These are phyloP conservation scores for Aramus guarauna DNA, from an alignment of 2,113 vertebrate genomes.

Conservation along the genomic window DNA sequence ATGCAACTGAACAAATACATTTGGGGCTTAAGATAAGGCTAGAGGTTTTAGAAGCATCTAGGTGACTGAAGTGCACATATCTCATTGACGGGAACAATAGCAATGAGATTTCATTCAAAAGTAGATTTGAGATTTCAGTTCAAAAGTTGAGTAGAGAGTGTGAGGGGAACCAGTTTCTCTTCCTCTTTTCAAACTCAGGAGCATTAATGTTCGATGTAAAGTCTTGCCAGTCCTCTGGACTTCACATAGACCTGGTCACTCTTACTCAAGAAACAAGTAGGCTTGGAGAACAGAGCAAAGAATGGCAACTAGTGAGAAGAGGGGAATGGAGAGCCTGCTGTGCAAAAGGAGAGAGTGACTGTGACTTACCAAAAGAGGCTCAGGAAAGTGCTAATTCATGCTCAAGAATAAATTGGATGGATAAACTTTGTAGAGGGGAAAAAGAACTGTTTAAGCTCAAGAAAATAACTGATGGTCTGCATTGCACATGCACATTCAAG, in stretches of 20 bases:
- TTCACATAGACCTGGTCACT: not conserved
- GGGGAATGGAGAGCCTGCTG: not conserved
- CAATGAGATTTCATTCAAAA: not conserved
- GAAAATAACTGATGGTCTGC: not conserved
- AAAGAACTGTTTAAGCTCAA: not conserved
- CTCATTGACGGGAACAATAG: not conserved
- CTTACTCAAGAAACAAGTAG: not conserved
- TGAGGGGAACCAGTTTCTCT: not conserved
- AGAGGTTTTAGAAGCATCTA: not conserved
- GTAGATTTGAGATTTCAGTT: not conserved
- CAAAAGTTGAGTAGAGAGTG: not conserved
- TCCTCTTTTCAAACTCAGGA: not conserved
- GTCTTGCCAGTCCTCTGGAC: not conserved
- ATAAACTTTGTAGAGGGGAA: not conserved
- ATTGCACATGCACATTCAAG: not conserved
- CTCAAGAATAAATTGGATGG: not conserved
- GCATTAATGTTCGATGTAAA: not conserved
- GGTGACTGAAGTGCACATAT: not conserved
- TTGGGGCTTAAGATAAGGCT: not conserved
- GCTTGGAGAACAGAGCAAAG: not conserved
- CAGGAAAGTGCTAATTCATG: not conserved
- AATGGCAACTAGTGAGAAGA: not conserved
- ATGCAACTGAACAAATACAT: not conserved
- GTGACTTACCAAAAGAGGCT: not conserved
- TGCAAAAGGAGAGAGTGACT: not conserved